A percentile compares a stretch with the other conserved stretches of the same genome.
Evolutionary conservation across 2,888 invertebrate species (phyloP).

Genomic region (Calephelis perditalis): DNA sequence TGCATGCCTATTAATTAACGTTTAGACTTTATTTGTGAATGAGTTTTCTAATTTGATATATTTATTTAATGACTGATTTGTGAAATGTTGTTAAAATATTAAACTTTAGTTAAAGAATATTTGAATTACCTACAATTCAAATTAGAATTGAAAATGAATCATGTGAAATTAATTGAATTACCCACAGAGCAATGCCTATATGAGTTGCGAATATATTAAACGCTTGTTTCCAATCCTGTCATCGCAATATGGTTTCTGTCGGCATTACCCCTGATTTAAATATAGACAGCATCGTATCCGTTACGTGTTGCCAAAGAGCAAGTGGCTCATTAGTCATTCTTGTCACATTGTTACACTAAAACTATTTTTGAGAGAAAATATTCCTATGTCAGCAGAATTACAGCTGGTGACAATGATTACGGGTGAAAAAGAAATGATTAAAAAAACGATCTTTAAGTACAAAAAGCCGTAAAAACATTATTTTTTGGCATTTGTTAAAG

Average conservation of each 20-base stretch:
- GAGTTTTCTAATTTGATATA: no score
- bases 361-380: not conserved
- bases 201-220: constrained; percentile 12
- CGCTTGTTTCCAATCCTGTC: constrained; percentile 13
- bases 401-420: no score
- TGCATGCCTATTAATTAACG: no score
- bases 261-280: constrained; percentile 11
- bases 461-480: no score
- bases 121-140: not conserved
- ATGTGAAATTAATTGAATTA: not conserved
- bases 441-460: no score
- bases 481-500: no score
- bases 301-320: constrained; percentile 2
- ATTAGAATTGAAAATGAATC: not conserved
- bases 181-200: not conserved
- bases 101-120: no score
- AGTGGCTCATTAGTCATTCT: constrained; percentile 3
- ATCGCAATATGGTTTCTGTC: constrained; percentile 16
- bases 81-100: no score
- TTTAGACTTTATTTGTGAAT: no score
- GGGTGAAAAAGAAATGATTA: no score
- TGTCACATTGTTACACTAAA: not conserved
- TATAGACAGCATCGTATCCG: constrained; percentile 7
- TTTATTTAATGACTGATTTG: no score
- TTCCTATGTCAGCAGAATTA: not conserved